These are phyloP conservation scores for Diachasma alloeum DNA, from an alignment of 1,140 invertebrate species.

Conservation along the genomic window DNA sequence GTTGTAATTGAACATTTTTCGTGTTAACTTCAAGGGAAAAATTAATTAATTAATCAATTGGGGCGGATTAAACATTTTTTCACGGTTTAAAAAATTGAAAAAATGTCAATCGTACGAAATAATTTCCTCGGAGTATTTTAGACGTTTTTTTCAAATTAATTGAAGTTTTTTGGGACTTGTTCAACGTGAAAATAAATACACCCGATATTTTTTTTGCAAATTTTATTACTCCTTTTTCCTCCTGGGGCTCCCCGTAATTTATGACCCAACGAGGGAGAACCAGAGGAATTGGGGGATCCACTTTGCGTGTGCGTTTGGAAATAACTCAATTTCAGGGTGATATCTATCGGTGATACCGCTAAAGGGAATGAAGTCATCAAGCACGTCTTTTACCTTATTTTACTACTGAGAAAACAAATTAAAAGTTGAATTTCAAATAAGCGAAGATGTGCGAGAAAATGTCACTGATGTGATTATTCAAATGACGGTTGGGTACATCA, in stretches of 20 bases:
- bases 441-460: background rate
- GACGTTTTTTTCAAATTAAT: background rate
- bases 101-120: too few relatives aligned
- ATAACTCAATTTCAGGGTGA: conserved; percentile 2
- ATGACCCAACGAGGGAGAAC: conserved; percentile 11
- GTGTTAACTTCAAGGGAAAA: too few relatives aligned
- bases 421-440: background rate
- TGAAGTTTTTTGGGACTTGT: background rate
- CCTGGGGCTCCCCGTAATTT: conserved; percentile 9
- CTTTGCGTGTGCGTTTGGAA: conserved; percentile 9
- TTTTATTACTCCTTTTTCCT: background rate
- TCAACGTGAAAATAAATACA: conserved; percentile 27
- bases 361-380: conserved; percentile 1
- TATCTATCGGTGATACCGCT: conserved; percentile 3
- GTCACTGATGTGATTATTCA: too few relatives aligned
- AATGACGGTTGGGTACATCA: too few relatives aligned
- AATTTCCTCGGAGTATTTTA: background rate
- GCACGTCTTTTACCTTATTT: background rate
- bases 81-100: too few relatives aligned
- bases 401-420: background rate
- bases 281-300: conserved; percentile 8
- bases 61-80: too few relatives aligned
- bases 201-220: conserved; percentile 22
- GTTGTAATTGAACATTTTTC: too few relatives aligned
- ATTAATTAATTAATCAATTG: too few relatives aligned